Percentiles rank a stretch among this genome's conserved stretches.
phyloP scores from a whole-genome alignment of 1,140 invertebrate species.

The Megalopta genalis region DNA sequence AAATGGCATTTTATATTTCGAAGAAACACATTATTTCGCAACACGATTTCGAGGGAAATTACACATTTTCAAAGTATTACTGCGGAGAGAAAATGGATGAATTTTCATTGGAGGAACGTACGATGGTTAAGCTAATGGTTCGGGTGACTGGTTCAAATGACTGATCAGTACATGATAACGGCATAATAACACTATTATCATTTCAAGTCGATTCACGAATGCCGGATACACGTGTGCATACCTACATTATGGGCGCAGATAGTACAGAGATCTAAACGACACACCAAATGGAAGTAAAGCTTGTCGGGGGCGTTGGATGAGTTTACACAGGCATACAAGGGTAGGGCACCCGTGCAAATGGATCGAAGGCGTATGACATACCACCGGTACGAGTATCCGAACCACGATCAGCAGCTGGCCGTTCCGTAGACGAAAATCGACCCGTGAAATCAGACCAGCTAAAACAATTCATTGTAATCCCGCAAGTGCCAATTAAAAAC shows the following conservation, averaged over 20 bases:
- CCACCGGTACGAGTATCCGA: neutral
- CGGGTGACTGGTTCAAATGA: too few species aligned
- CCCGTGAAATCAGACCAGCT: neutral
- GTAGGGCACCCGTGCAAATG: neutral
- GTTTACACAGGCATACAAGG: neutral
- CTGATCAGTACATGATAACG: too few species aligned
- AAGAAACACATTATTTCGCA: too few species aligned
- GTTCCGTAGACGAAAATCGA: slow-evolving; percentile 9
- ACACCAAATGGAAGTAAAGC: neutral
- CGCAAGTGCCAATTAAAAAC: neutral
- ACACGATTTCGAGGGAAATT: too few species aligned
- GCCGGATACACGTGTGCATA: neutral
- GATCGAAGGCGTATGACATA: neutral
- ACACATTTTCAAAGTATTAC: too few species aligned
- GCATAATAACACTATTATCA: too few species aligned
- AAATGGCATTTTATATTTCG: too few species aligned
- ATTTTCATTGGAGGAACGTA: too few species aligned
- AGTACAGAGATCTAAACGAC: neutral
- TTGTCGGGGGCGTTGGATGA: neutral
- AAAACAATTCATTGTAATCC: neutral
- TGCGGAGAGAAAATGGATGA: too few species aligned
- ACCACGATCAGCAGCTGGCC: neutral
- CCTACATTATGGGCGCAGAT: neutral
- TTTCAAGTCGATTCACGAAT: neutral
- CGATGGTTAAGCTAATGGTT: too few species aligned